Conservation (phyloP, 2,113 vertebrate species). For the Caranx melampygus region DNA sequence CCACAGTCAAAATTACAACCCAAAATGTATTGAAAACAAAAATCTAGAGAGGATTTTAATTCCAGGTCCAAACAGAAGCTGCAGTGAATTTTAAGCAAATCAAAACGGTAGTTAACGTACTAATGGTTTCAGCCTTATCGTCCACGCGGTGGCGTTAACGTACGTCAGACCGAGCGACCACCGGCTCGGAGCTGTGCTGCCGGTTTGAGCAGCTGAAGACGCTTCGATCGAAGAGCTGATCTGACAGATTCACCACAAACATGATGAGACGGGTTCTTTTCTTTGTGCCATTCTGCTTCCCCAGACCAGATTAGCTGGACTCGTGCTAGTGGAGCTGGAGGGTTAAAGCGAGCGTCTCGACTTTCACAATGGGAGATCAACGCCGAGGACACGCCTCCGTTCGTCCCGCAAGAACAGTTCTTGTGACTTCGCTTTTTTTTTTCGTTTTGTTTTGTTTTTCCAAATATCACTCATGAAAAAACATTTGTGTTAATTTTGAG, state of each 20-base stretch:
- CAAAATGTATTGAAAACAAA: too few relatives aligned
- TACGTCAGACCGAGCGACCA: neutral
- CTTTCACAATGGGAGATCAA: conserved; percentile 14
- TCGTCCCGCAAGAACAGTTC: conserved; percentile 14
- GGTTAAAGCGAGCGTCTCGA: conserved; percentile 15
- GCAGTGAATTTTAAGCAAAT: too few relatives aligned
- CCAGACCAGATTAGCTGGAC: conserved; percentile 23
- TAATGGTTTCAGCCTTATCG: too few relatives aligned
- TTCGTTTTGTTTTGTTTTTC: conserved; percentile 2
- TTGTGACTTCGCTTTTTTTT: conserved; percentile 51
- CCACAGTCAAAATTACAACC: too few relatives aligned
- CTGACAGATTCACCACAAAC: conserved; percentile 19
- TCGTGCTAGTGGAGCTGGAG: conserved; percentile 21
- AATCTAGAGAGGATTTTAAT: too few relatives aligned
- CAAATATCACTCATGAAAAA: conserved; percentile 54
- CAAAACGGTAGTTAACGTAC: too few relatives aligned
- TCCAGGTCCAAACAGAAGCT: too few relatives aligned
- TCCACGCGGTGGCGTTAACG: too few relatives aligned
- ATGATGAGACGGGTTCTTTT: conserved; percentile 8
- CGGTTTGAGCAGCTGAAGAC: neutral
- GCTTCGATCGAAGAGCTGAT: conserved; percentile 63
- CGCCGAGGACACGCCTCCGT: conserved; percentile 21
- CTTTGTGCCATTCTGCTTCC: conserved; percentile 45
- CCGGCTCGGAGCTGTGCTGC: conserved; percentile 12
- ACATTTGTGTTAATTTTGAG: conserved; percentile 64